Base-by-base conservation (phyloP, 2,113 vertebrate species). In the Panthera leo region DNA sequence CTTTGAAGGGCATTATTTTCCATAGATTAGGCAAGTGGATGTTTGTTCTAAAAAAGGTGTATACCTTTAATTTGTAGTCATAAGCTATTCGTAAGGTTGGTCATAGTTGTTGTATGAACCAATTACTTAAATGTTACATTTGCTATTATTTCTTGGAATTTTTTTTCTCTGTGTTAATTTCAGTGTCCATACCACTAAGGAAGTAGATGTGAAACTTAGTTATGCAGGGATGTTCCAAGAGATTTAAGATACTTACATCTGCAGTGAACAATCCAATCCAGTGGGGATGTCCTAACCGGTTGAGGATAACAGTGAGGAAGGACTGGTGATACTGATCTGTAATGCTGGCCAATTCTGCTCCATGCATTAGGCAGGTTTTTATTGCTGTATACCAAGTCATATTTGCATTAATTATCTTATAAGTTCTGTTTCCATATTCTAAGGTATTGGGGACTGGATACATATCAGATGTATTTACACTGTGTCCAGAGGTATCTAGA, bases 191-290 rank as follows among this genome's bases (percentile, higher is more conserved):
- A 18, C 85, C 42, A 70, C 7, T 87, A 75, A 96, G 63, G 58
- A 51, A 13, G 45, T 45, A 95, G 80, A 94, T 36, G 34, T n/a
- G 68, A 96, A 63, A 67, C 7, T 91, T 78, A 68, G 68, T 55
- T 73, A 86, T 42, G 42, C 39, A 82, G 95, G 84, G 53, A 36
- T 78, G 0, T 39, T 14, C 27, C 23, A 48, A 68, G n/a, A 65
- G 42, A 48, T 2, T 79, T 23, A 65, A 80, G 39, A n/a, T 15
- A 99, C 99, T 14, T 99, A 99, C 99, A 51, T 99, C 98, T 34
- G 98, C 86, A 63, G 99, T 99, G 95, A 99, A 99, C 7, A 99
- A 99, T 93, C 99, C 99, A 3, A 99, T 99, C 99, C 99, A 99
- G 98, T 99, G 99, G 31, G 97, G 97, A 63, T 97, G 98, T 45